Evolutionary conservation across 1,140 invertebrate genomes (phyloP).

Genomic region (Leptinotarsa texana): DNA sequence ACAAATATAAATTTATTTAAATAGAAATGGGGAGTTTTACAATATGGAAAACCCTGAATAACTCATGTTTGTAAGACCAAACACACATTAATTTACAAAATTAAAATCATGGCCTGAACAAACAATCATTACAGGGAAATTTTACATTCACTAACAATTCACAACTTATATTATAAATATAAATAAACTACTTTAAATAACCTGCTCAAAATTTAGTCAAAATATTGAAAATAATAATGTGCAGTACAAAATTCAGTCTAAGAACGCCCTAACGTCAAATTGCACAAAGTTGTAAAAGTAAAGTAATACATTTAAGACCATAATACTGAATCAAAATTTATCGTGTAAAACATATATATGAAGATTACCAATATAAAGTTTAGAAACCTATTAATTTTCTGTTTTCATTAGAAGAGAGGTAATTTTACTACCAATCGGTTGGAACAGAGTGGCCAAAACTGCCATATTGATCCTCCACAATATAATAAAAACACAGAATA

Average conservation of each 20-base stretch:
- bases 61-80: slow-evolving; percentile 43
- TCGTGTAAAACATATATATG: neutral
- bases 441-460: too few relatives aligned
- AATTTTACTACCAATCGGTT: too few relatives aligned
- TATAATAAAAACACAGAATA: too few relatives aligned
- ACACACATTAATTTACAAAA: slow-evolving; percentile 44
- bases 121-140: slow-evolving; percentile 44
- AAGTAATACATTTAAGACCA: slow-evolving; percentile 4
- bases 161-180: slow-evolving; percentile 46
- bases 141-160: slow-evolving; percentile 48
- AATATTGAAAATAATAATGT: slow-evolving; percentile 19
- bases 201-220: slow-evolving; percentile 44
- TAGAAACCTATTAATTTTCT: too few relatives aligned
- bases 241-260: slow-evolving; percentile 22
- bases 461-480: too few relatives aligned
- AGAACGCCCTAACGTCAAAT: slow-evolving; percentile 15
- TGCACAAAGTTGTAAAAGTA: slow-evolving; percentile 14
- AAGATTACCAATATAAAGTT: neutral
- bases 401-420: too few relatives aligned
- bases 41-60: slow-evolving; percentile 51
- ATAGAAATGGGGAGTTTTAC: slow-evolving; percentile 54
- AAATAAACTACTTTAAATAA: slow-evolving; percentile 46
- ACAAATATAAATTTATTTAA: slow-evolving; percentile 57
- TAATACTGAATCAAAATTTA: neutral
- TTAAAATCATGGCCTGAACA: slow-evolving; percentile 38